Percentiles rank a stretch among this genome's conserved stretches.
phyloP scores from a whole-genome alignment of 2,797 vertebrate species.

The Phoeniculus purpureus region DNA sequence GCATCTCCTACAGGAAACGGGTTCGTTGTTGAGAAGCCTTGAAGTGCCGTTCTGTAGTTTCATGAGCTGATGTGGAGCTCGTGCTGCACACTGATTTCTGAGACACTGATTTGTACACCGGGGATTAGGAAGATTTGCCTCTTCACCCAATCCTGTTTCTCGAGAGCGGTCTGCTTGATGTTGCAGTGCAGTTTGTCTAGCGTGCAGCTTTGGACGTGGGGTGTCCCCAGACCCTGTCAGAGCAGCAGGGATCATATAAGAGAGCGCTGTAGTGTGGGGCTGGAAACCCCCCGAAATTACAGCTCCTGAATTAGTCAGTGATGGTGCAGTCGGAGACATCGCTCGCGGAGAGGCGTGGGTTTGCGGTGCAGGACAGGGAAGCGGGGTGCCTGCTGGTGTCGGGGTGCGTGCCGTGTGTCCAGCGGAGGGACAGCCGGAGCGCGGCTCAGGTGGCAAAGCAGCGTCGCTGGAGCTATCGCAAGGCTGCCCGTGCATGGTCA shows the following conservation, averaged over 20 bases:
- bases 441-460: neutral
- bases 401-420: neutral
- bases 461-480: neutral
- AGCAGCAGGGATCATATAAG: conserved; percentile 26
- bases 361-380: neutral
- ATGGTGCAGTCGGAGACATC: conserved; percentile 7
- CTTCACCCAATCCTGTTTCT: conserved; percentile 64
- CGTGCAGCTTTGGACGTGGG: conserved; percentile 46
- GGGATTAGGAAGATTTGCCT: conserved; percentile 52
- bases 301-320: conserved; percentile 48
- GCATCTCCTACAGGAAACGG: neutral
- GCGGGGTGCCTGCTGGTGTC: neutral
- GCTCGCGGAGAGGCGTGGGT: neutral
- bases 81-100: conserved; percentile 43
- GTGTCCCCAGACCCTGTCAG: conserved; percentile 31
- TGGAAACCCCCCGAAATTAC: conserved; percentile 62
- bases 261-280: conserved; percentile 6
- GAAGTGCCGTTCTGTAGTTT: neutral
- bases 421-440: neutral
- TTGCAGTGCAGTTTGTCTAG: conserved; percentile 69
- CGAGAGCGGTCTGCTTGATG: conserved; percentile 62
- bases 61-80: neutral
- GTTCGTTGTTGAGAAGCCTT: neutral
- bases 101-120: conserved; percentile 52
- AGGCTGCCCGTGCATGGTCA: neutral